Evolutionary conservation across 2,113 vertebrate genomes (phyloP), one percentile per base, ranked within the genome.

Genomic region (Monopterus albus): DNA sequence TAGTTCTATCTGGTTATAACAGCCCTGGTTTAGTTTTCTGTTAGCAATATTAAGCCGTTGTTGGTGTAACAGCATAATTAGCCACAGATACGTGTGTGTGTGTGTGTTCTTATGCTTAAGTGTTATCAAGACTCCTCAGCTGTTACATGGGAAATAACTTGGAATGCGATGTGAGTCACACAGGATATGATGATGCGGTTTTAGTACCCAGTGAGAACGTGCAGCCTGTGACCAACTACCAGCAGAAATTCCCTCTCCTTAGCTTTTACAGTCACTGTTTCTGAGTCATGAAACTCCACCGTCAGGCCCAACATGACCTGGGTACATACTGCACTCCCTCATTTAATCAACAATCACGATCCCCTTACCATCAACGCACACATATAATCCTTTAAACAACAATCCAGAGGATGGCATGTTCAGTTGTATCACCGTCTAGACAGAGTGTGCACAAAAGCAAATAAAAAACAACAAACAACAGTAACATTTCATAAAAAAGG

Each of bases 151-250:
- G 39, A 80, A 81, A 71, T 38, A 67, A 28, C 20, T 17, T 31
- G 42, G 46, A 76, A n/a, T 62, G 70, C 74, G 59, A 68, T 35
- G 63, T 28, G 56, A 65, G 52, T 65, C 28, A 63, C 28, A n/a
- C 25, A 61, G 62, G 40, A 76, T 36, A 71, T 45, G 47, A 47
- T 55, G 35, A 47, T 52, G 35, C 35, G 46, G 33, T 11, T 52
- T 46, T 56, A 57, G 31, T 61, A 33, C 6, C 46, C 13, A 7
- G 42, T 0, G 42, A 69, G 53, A 83, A 79, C 46, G 26, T 59
- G 70, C 36, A n/a, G 40, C 15, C 45, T 62, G 57, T 28, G 49
- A 51, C 7, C 3, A 11, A 43, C 59, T 47, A 55, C 50, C 23
- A 40, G 29, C 11, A 17, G 51, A 75, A 78, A 84, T 42, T 20